These are phyloP conservation scores for Cololabis saira DNA, from an alignment of 2,113 vertebrate genomes.

Conservation along the genomic window DNA sequence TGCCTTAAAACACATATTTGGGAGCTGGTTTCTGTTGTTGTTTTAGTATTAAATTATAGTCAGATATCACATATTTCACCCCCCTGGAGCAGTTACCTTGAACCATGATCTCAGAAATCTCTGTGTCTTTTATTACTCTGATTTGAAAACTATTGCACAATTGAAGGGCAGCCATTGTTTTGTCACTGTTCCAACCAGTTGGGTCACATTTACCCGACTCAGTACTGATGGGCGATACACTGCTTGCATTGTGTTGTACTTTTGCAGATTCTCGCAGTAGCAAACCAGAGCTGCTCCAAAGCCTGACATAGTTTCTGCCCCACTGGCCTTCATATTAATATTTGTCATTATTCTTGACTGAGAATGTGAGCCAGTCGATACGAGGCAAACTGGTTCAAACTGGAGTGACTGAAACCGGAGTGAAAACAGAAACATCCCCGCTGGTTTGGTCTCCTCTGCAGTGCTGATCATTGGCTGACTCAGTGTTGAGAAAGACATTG, in stretches of 20 bases:
- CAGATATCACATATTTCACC: not conserved
- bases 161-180: slow-evolving; percentile 34
- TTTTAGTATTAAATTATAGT: not conserved
- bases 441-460: too few relatives aligned
- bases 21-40: too few relatives aligned
- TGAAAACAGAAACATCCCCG: too few relatives aligned
- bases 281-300: not conserved
- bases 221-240: not conserved
- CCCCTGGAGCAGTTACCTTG: not conserved
- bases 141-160: slow-evolving; percentile 58
- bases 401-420: too few relatives aligned
- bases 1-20: too few relatives aligned
- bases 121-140: slow-evolving; percentile 29
- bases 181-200: slow-evolving; percentile 59
- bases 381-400: too few relatives aligned
- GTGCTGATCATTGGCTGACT: too few relatives aligned
- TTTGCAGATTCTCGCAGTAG: not conserved
- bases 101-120: slow-evolving; percentile 2
- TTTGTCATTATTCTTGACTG: too few relatives aligned
- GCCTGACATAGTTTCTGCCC: slow-evolving; percentile 21
- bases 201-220: slow-evolving; percentile 50
- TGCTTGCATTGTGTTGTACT: slow-evolving; percentile 29
- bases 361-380: too few relatives aligned
- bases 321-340: not conserved
- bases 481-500: too few relatives aligned